Evolutionary conservation across 2,113 vertebrate species (phyloP).

Genomic region (Lates calcarifer): DNA sequence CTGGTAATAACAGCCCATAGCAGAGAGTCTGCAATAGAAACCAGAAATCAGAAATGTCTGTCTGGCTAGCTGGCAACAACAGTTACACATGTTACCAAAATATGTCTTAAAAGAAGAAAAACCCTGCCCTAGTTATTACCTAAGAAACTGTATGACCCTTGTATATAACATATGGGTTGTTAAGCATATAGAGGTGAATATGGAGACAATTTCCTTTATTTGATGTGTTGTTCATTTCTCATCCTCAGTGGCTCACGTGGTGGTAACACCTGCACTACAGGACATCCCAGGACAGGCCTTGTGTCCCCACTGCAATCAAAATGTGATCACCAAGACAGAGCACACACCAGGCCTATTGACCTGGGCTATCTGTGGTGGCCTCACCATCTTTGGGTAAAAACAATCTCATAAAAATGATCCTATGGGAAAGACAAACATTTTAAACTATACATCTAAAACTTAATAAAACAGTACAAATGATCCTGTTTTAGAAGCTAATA

Average conservation of each 20-base stretch:
- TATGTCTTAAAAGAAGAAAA: neutral
- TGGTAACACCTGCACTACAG: slow-evolving; percentile 50
- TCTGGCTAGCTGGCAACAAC: neutral
- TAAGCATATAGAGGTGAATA: neutral
- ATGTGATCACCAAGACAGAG: slow-evolving; percentile 63
- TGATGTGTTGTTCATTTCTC: slow-evolving; percentile 25
- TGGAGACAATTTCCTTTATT: neutral
- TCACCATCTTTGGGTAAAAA: slow-evolving; percentile 75
- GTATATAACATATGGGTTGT: neutral
- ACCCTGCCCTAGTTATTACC: neutral
- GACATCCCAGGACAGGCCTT: slow-evolving; percentile 65
- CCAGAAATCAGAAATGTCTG: too few species aligned
- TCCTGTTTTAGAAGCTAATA: neutral
- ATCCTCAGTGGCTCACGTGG: slow-evolving; percentile 69
- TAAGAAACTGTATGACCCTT: neutral
- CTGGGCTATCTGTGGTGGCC: slow-evolving; percentile 72
- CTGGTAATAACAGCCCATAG: neutral
- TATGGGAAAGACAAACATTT: neutral
- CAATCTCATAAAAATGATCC: too few species aligned
- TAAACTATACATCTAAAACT: neutral
- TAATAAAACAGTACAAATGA: neutral
- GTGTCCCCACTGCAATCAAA: slow-evolving; percentile 78
- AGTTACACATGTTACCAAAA: neutral
- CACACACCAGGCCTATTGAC: slow-evolving; percentile 61
- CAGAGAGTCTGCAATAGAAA: neutral